Conservation (phyloP, 2,888 invertebrate species). For the Stenolophus ochropezus region DNA sequence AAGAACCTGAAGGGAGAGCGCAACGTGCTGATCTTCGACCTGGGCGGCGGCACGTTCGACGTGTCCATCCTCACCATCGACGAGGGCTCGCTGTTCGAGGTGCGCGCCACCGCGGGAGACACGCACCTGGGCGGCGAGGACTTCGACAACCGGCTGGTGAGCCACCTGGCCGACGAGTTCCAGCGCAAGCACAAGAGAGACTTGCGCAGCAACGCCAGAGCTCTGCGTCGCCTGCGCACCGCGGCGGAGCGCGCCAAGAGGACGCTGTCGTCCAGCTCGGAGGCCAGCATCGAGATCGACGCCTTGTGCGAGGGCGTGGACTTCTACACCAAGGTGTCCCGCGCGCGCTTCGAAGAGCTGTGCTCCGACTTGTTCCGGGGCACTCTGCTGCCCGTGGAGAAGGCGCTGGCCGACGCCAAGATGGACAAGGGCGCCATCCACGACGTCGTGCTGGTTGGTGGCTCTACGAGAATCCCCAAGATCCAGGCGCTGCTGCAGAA, state of each 20-base stretch:
- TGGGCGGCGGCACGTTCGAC: slow-evolving; percentile 79
- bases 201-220: slow-evolving; percentile 79
- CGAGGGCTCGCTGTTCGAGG: slow-evolving; percentile 76
- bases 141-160: slow-evolving; percentile 79
- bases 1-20: slow-evolving; percentile 71
- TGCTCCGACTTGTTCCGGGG: slow-evolving; percentile 82
- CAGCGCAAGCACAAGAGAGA: slow-evolving; percentile 84
- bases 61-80: slow-evolving; percentile 82
- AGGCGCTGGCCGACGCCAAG: slow-evolving; percentile 84
- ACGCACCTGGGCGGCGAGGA: slow-evolving; percentile 73
- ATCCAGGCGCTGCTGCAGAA: slow-evolving; percentile 84
- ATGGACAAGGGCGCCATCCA: slow-evolving; percentile 85
- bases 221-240: slow-evolving; percentile 82
- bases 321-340: slow-evolving; percentile 82
- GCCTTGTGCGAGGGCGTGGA: slow-evolving; percentile 84
- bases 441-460: slow-evolving; percentile 90
- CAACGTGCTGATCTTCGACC: slow-evolving; percentile 75
- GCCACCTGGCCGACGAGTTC: slow-evolving; percentile 83
- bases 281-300: slow-evolving; percentile 85
- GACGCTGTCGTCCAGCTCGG: slow-evolving; percentile 84
- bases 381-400: slow-evolving; percentile 84
- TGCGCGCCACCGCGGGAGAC: slow-evolving; percentile 75
- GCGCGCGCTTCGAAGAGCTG: slow-evolving; percentile 86
- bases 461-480: slow-evolving; percentile 87
- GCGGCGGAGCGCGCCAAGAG: slow-evolving; percentile 87